Evolutionary conservation across 2,797 vertebrate genomes (phyloP), one percentile per base, ranked within the genome.

Genomic region (Phrynocephalus vlangalii): DNA sequence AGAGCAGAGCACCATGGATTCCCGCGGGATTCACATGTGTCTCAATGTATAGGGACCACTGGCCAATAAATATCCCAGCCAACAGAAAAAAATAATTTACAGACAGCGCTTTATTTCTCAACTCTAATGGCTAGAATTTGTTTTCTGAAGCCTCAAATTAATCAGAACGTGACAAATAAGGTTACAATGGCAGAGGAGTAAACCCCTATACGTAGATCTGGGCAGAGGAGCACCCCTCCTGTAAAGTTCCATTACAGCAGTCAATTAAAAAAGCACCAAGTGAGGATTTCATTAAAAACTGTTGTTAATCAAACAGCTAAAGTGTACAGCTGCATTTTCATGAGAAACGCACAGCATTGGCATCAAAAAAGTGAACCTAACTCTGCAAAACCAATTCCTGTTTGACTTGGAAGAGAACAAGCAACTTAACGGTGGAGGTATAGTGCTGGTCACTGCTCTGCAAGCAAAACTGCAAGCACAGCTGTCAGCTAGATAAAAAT

Each of bases 401-500:
- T 95, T 91, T 93, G 89, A 91, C 88, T 93, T 94, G 88, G 85
- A 93, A 79, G 38, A 94, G 84, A 92, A 66, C 79, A 92, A 91
- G 76, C 87, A 95, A 92, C 63, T 79, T 5, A 86, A 92, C 50
- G 77, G 85, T 85, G 68, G 68, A 76, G 81, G 85, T 5, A 2
- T 1, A 0, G 72, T 87, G 87, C 89, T 92, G 70, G 60, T 92
- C 84, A 89, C 88, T 89, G 68, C 90, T 92, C 90, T 89, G 88
- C 88, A 78, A 84, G 84, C 86, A 91, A 94, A 91, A 94, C 85
- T 24, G 88, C 68, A 91, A 86, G 77, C 68, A 93, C 94, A 96
- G 95, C 94, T 96, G 95, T 87, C 89, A 89, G 89, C 85, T 94
- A 96, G 93, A 94, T 94, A 94, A 79, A 93, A 93, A 94, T 38